Evolutionary conservation across 2,888 invertebrate genomes (phyloP), one percentile per base, ranked within the genome.

Genomic region (Cheiracanthium punctorium): DNA sequence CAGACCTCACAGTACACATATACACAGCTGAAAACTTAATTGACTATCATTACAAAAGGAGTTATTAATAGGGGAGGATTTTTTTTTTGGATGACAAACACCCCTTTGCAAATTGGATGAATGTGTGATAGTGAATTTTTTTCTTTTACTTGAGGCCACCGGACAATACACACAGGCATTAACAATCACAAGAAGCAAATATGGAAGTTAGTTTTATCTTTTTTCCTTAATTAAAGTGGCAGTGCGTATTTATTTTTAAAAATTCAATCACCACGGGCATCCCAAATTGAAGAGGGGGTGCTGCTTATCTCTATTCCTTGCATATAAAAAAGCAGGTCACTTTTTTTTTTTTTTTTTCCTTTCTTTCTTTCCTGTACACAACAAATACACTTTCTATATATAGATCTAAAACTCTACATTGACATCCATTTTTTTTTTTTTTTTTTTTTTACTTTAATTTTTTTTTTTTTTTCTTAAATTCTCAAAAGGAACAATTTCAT

Each of bases 401-500:
- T n/a, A n/a, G n/a, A n/a, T n/a, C n/a, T n/a, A n/a, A n/a, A n/a
- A n/a, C n/a, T n/a, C n/a, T n/a, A n/a, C n/a, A n/a, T n/a, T n/a
- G n/a, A n/a, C n/a, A n/a, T n/a, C 69, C 58, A 30, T 73, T 64
- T 76, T 71, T 52, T 82, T 74, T 64, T 67, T 17, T 65, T 65
- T 52, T 52, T n/a, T 17, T 17, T 52, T 52, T 52, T 52, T 48
- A 14, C 14, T 48, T 48, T 48, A 10, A 24, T 24, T 24, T 58
- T 24, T 24, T 58, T 58, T 58, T 24, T 58, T 58, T 24, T 58
- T 24, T 24, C 24, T 58, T 58, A 24, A 24, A 58, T 24, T 58
- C 24, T 41, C 43, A 58, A 86, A 85, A 86, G 85, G 85, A 86
- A 86, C 85, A 67, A 86, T 80, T 85, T 82, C 64, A 86, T 81